These are phyloP conservation scores for Pyrrhia umbra DNA, from an alignment of 2,888 invertebrate genomes.

Conservation along the genomic window DNA sequence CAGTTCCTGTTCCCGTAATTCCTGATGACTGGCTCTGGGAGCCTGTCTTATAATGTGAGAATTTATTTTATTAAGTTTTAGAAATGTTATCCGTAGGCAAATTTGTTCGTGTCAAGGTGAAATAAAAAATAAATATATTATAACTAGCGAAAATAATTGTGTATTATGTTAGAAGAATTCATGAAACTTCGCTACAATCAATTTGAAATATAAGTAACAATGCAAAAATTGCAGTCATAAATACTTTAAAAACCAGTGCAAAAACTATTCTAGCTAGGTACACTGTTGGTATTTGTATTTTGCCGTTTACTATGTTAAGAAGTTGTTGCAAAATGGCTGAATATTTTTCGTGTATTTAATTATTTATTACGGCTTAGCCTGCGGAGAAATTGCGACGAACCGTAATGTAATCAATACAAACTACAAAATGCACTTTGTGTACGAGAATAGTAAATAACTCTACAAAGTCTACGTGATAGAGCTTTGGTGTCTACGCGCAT, in stretches of 20 bases:
- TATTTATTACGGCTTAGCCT: neutral
- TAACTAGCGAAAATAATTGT: too few relatives aligned
- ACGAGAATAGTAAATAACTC: conserved; percentile 27
- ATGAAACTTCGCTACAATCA: neutral
- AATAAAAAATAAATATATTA: too few relatives aligned
- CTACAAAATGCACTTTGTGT: conserved; percentile 53
- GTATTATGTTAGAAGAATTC: neutral
- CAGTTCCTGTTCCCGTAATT: too few relatives aligned
- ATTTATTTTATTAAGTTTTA: too few relatives aligned
- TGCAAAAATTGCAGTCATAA: conserved; percentile 10
- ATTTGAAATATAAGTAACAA: neutral
- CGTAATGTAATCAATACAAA: conserved; percentile 28
- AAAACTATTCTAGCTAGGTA: neutral
- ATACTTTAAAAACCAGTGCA: neutral
- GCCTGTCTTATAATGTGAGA: too few relatives aligned
- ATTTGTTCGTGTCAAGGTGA: too few relatives aligned
- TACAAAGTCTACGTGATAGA: conserved; percentile 34
- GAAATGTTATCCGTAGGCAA: too few relatives aligned
- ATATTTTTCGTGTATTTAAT: conserved; percentile 11
- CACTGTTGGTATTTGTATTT: conserved; percentile 3
- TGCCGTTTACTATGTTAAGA: conserved; percentile 30
- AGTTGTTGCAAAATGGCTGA: conserved; percentile 14
- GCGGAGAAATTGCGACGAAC: conserved; percentile 17
- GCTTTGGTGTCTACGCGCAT: conserved; percentile 36
- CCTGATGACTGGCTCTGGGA: too few relatives aligned